Evolutionary conservation across 2,888 invertebrate species (phyloP).

Genomic region (Eristalis tenax): DNA sequence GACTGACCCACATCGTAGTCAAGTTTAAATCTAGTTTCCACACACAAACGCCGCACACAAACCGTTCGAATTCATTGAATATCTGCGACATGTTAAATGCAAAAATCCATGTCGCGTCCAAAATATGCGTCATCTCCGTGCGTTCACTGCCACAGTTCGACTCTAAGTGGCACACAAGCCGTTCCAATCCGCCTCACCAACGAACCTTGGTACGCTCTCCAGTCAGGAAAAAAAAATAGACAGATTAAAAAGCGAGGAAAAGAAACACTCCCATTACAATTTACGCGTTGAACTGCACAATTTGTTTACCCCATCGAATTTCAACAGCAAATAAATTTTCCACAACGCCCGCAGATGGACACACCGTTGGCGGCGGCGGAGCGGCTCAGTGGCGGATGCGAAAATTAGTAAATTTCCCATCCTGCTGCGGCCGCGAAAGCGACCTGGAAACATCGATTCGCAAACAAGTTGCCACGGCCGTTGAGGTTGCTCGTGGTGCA

Average conservation of each 20-base stretch:
- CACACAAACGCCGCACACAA: not conserved
- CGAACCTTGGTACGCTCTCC: not conserved
- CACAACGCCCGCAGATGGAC: not conserved
- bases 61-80: conserved; percentile 23
- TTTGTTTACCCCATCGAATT: conserved; percentile 33
- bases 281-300: not conserved
- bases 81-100: conserved; percentile 33
- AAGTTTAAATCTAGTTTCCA: conserved; percentile 39
- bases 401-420: conserved; percentile 39
- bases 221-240: not conserved
- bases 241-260: not conserved
- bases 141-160: not conserved
- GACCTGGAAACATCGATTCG: conserved; percentile 65
- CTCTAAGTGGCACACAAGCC: not conserved
- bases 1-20: conserved; percentile 42
- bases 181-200: not conserved
- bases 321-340: conserved; percentile 41
- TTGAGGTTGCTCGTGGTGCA: conserved; percentile 70
- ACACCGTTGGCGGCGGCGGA: not conserved
- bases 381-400: not conserved
- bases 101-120: conserved; percentile 28
- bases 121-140: conserved; percentile 29
- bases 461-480: conserved; percentile 41
- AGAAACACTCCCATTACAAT: not conserved
- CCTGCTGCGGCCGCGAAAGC: conserved; percentile 61